Evolutionary conservation across 2,888 invertebrate species (phyloP).

Genomic region (Chromoteleia sp.): DNA sequence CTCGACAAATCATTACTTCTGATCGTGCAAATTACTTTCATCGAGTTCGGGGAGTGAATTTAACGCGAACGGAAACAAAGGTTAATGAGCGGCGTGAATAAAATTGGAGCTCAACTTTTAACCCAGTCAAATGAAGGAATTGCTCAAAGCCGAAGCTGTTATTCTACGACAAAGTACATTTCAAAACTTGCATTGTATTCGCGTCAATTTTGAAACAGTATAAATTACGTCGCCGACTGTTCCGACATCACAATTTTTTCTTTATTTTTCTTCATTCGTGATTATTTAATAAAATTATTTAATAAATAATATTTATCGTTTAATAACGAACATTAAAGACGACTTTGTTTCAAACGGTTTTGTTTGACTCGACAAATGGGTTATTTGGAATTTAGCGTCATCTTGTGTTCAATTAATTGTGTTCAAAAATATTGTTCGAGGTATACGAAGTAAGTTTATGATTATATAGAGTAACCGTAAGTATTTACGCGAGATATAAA

Average conservation of each 20-base stretch:
- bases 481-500: no score
- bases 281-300: no score
- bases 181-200: conserved; percentile 38
- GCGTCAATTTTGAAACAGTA: conserved; percentile 35
- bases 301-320: no score
- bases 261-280: no score
- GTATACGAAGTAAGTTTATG: no score
- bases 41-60: conserved; percentile 58
- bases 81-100: conserved; percentile 66
- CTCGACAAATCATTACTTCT: conserved; percentile 68
- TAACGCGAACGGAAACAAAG: conserved; percentile 64
- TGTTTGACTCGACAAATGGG: no score
- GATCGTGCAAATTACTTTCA: conserved; percentile 69
- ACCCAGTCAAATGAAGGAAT: conserved; percentile 48
- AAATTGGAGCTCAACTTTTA: conserved; percentile 61
- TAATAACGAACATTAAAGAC: no score
- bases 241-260: background rate
- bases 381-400: no score
- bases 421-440: no score
- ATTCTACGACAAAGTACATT: conserved; percentile 40
- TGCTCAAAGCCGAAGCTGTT: conserved; percentile 49
- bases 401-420: no score
- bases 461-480: no score
- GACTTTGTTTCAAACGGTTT: no score
- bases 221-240: conserved; percentile 23